These are phyloP conservation scores for Psittacus erithacus DNA, from an alignment of 2,113 vertebrate genomes.

Conservation along the genomic window DNA sequence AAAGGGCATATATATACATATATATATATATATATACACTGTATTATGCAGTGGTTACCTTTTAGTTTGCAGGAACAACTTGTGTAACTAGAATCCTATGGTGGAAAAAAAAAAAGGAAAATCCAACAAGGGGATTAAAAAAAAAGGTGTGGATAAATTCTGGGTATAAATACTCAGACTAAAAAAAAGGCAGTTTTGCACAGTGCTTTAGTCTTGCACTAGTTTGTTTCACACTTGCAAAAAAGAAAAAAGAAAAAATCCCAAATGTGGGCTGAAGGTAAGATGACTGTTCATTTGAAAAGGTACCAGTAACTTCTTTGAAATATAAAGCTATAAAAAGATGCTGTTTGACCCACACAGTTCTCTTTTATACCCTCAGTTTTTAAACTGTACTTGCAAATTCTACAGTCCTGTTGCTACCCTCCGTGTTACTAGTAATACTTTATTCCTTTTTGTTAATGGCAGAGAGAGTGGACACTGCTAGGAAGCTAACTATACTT, in stretches of 20 bases:
- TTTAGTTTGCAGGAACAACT: conserved; percentile 77
- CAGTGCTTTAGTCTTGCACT: conserved; percentile 95
- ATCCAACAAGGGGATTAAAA: conserved; percentile 76
- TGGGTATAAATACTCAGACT: conserved; percentile 94
- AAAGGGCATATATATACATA: conserved; percentile 62
- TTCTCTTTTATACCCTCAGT: conserved; percentile 60
- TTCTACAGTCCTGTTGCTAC: neutral
- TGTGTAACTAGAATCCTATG: conserved; percentile 76
- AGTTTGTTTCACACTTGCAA: conserved; percentile 86
- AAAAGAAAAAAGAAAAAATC: conserved; percentile 40
- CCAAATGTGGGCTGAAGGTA: conserved; percentile 55
- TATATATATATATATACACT: conserved; percentile 30
- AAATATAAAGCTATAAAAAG: conserved; percentile 64
- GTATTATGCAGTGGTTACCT: conserved; percentile 77
- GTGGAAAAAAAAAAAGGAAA: conserved; percentile 67
- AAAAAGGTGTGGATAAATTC: conserved; percentile 80
- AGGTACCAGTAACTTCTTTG: conserved; percentile 68
- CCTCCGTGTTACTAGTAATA: conserved; percentile 24
- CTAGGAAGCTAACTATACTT: conserved; percentile 76
- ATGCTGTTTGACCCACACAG: conserved; percentile 67
- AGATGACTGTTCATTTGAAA: conserved; percentile 69
- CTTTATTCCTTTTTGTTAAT: conserved; percentile 66
- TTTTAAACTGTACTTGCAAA: conserved; percentile 57
- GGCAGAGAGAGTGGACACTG: conserved; percentile 59
- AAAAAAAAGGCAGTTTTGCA: conserved; percentile 96